Evolutionary conservation across 2,113 vertebrate genomes (phyloP).

Genomic region (Muscicapa adusta): DNA sequence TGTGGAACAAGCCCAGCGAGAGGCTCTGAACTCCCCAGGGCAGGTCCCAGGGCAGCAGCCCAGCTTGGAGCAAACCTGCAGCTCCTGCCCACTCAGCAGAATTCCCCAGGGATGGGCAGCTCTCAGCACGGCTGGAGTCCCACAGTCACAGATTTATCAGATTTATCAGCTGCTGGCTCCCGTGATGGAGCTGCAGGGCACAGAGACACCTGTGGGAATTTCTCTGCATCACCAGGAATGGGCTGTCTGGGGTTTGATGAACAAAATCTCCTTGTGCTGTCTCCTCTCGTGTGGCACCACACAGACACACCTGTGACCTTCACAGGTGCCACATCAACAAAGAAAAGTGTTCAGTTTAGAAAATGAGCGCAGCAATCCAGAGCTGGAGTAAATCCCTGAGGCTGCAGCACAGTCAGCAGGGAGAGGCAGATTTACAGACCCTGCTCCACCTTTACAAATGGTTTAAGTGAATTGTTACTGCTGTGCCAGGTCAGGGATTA

Average conservation of each 20-base stretch:
- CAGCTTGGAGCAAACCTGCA: background rate
- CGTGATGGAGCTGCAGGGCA: rapidly evolving
- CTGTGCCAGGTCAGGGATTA: background rate
- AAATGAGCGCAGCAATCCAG: background rate
- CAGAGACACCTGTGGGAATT: rapidly evolving
- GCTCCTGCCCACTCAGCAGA: background rate
- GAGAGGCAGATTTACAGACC: background rate
- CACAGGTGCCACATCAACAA: background rate
- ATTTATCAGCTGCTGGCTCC: background rate
- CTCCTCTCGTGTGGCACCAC: background rate
- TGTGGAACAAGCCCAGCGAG: background rate
- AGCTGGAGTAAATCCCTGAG: background rate
- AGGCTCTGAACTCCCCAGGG: too few species aligned
- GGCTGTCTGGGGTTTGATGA: background rate
- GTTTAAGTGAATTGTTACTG: background rate
- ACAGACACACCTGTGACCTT: background rate
- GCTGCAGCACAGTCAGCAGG: background rate
- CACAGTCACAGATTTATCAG: too few species aligned
- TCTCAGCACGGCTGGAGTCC: rapidly evolving
- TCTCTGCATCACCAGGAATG: background rate
- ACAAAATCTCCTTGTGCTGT: background rate
- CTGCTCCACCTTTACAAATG: background rate
- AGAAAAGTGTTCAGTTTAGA: background rate
- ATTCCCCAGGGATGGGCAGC: too few species aligned
- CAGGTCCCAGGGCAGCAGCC: too few species aligned